phyloP scores from a whole-genome alignment of 2,113 vertebrate species.

The Hylia prasina region DNA sequence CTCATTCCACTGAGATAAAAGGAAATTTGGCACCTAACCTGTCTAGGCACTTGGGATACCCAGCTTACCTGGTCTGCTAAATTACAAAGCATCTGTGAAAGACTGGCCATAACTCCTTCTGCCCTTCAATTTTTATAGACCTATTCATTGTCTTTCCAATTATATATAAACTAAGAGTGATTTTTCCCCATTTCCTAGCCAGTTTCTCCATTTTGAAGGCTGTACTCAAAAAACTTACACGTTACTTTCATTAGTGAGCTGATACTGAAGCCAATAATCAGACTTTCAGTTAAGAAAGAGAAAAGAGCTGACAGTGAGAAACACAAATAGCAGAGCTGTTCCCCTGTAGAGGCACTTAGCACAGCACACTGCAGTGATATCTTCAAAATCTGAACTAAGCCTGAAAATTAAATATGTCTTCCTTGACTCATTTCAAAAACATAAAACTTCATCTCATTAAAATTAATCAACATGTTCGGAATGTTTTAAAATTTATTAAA shows the following conservation, averaged over 20 bases:
- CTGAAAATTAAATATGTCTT: not conserved
- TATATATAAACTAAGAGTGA: not conserved
- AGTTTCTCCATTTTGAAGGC: not conserved
- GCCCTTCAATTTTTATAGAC: not conserved
- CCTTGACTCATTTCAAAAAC: not conserved
- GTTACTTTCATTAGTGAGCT: not conserved
- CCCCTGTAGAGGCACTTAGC: rapidly evolving
- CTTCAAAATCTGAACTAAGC: not conserved
- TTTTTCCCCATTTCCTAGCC: not conserved
- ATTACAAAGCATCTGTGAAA: not conserved
- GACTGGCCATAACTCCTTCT: not conserved
- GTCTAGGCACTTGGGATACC: not conserved
- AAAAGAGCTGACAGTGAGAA: not conserved
- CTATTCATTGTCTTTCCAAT: not conserved
- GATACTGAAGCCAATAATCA: not conserved
- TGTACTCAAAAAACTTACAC: not conserved
- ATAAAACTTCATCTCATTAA: not conserved
- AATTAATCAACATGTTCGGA: not conserved
- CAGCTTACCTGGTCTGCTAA: not conserved
- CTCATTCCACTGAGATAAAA: not conserved
- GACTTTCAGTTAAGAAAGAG: not conserved
- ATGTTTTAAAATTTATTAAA: not conserved
- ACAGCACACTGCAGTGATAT: rapidly evolving
- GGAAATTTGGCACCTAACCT: not conserved
- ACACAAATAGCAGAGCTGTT: not conserved